Evolutionary conservation across 1,140 invertebrate species (phyloP).

Genomic region (Ladona fulva): DNA sequence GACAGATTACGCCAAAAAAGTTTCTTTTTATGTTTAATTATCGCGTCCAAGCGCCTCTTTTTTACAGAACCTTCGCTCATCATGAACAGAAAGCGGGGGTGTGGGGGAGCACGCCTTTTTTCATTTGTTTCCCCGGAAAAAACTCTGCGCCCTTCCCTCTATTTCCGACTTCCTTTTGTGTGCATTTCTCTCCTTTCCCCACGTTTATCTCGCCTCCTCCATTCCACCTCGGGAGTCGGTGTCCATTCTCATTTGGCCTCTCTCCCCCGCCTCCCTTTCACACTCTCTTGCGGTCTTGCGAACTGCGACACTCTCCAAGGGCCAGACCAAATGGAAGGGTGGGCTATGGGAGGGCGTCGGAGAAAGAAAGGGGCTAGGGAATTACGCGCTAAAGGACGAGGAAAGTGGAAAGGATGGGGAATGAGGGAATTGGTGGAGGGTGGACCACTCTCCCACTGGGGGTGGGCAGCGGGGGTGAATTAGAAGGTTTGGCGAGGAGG

Average conservation of each 20-base stretch:
- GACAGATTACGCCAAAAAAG: not conserved
- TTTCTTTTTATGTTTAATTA: not conserved
- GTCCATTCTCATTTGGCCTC: not conserved
- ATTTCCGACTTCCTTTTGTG: not conserved
- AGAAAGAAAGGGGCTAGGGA: not conserved
- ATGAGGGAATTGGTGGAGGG: not conserved
- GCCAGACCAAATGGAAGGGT: not conserved
- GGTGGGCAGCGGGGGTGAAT: not conserved
- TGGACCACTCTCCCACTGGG: not conserved
- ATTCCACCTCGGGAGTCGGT: not conserved
- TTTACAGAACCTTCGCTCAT: not conserved
- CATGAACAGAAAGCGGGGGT: not conserved
- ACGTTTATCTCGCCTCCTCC: not conserved
- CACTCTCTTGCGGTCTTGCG: not conserved
- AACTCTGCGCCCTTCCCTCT: not conserved
- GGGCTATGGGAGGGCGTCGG: not conserved
- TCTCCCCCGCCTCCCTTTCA: not conserved
- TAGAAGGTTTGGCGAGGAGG: too few species aligned
- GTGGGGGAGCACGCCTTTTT: not conserved
- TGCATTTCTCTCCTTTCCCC: not conserved
- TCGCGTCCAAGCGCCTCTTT: not conserved
- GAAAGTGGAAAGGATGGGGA: not conserved
- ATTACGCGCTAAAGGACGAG: not conserved
- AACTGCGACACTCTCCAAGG: conserved; percentile 1
- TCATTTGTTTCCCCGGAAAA: not conserved